phyloP scores from a whole-genome alignment of 2,113 vertebrate genomes.

The Mus spicilegus region DNA sequence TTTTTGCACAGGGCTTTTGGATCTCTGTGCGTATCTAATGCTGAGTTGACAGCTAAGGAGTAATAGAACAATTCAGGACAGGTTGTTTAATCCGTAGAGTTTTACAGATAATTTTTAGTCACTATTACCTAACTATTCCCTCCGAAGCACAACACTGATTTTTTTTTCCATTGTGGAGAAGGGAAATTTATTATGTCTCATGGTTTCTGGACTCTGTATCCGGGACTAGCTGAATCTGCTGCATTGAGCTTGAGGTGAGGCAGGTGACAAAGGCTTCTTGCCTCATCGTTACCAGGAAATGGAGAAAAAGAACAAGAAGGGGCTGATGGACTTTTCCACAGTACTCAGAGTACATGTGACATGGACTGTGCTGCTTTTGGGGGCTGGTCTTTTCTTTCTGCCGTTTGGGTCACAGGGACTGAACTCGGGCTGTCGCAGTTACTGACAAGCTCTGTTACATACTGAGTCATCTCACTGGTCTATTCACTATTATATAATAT shows the following conservation, averaged over 20 bases:
- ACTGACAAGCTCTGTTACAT: background rate
- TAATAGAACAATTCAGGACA: background rate
- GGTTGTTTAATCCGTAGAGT: background rate
- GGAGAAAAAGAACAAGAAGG: background rate
- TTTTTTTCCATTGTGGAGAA: background rate
- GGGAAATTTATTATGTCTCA: background rate
- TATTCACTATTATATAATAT: background rate
- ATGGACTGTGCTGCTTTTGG: no score
- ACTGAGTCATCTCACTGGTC: background rate
- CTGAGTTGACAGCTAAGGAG: no score
- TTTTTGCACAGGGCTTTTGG: background rate
- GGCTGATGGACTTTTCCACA: background rate
- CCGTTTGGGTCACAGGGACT: no score
- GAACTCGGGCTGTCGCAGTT: background rate
- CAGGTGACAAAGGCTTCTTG: background rate
- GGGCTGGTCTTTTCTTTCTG: background rate
- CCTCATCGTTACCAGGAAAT: background rate
- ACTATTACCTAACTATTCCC: background rate
- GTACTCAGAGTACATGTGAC: background rate
- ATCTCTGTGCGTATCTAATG: no score
- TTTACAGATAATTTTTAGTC: constrained; percentile 23
- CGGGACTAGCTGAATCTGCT: no score
- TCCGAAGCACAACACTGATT: background rate
- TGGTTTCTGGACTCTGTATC: no score
- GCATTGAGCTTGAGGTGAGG: background rate